Base-by-base conservation (phyloP, 1,140 invertebrate species). In the Lethrus apterus region DNA sequence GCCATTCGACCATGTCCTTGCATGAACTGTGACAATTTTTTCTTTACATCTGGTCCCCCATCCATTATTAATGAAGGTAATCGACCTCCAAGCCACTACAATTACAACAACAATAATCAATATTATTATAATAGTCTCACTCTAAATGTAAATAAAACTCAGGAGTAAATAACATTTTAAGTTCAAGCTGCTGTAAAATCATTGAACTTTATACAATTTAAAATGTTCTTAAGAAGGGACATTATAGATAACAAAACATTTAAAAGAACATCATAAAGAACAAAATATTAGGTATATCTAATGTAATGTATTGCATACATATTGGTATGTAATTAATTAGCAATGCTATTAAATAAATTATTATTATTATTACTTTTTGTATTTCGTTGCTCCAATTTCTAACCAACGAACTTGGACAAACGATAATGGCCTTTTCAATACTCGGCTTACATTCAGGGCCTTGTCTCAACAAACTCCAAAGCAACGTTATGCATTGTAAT, bases 301-400 rank as follows among this genome's bases (percentile, higher is more conserved):
- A n/a, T n/a, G n/a, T n/a, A n/a, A n/a, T n/a, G n/a, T n/a, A n/a
- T n/a, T n/a, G n/a, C n/a, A n/a, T n/a, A n/a, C n/a, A n/a, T n/a
- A n/a, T n/a, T n/a, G n/a, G n/a, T n/a, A n/a, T n/a, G n/a, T n/a
- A n/a, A n/a, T n/a, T n/a, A n/a, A n/a, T n/a, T n/a, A n/a, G n/a
- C n/a, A n/a, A n/a, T n/a, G n/a, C n/a, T n/a, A n/a, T n/a, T n/a
- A n/a, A n/a, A n/a, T n/a, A n/a, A n/a, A n/a, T n/a, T n/a, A n/a
- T n/a, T n/a, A 38, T 38, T 24, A 19, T n/a, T 10, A 15, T 42
- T 50, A 63, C 60, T 50, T 99, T 99, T 11, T 80, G 79, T 48
- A 99, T 94, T 72, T 99, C 97, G 71, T 98, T 98, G 55, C 90
- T 87, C 97, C 97, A 99, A 71, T 99, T 99, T 73, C 95, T 97